Base-by-base conservation (phyloP, 2,797 vertebrate species). In the Cossypha niveicapilla region DNA sequence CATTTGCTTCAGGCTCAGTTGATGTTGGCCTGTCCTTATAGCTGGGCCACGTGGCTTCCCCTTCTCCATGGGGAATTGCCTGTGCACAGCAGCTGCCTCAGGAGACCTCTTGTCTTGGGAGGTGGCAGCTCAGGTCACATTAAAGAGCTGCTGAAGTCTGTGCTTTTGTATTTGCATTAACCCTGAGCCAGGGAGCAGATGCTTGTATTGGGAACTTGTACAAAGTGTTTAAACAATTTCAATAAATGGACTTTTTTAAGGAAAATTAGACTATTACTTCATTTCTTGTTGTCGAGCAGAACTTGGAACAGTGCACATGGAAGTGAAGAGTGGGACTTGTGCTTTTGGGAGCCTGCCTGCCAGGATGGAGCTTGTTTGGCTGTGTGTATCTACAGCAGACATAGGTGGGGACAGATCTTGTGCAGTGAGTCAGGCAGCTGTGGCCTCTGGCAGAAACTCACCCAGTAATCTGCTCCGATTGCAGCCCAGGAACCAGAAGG, bases 171-270 rank as follows among this genome's bases (percentile, higher is more conserved):
- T 66, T 95, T 94, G 35, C 77, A 92, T 93, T 73, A 82, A 93
- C 90, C 72, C 88, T 91, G 61, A 96, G 92, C 84, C 90, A 87
- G 88, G 81, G 81, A 93, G 62, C 86, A 96, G 89, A 93, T 24
- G 88, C 96, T 97, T 94, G 70, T 94, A 93, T 94, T 90, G 91
- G 92, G 78, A 97, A 94, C 93, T 96, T 98, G 96, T 98, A 97
- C 92, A 96, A 97, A 98, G 86, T 96, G 96, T 97, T 97, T 95
- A 79, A 97, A 95, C 68, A 83, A 97, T 98, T 98, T 97, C 97
- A 98, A 97, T 97, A 98, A 98, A 97, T 95, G 56, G 72, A 95
- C 65, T 96, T 93, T 90, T 98, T 97, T 96, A 92, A 90, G 74
- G 92, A 94, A 97, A 91, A 84, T 24, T 5, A 18, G 73, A 56